Conservation (phyloP, 2,113 vertebrate species). For the Barbus barbus region DNA sequence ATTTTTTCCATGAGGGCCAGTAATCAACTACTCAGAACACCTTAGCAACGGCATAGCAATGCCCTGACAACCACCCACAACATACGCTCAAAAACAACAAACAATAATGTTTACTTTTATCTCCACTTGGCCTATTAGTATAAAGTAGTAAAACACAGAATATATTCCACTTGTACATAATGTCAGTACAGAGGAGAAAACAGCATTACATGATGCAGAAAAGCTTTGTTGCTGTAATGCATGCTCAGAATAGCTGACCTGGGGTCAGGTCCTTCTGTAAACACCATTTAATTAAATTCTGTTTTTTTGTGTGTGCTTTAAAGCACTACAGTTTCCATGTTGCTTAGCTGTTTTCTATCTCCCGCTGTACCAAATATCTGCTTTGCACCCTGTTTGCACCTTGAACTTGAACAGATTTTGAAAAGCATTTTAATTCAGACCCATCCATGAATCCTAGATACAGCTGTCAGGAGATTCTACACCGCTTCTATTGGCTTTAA, state of each 20-base stretch:
- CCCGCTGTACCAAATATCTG: neutral
- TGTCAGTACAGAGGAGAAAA: neutral
- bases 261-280: constrained; percentile 13
- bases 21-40: too few species aligned
- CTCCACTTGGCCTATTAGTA: neutral
- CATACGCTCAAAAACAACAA: too few species aligned
- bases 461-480: neutral
- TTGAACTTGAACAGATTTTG: neutral
- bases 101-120: too few species aligned
- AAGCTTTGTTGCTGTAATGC: constrained; percentile 4
- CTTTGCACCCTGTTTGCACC: neutral
- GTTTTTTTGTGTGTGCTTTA: neutral
- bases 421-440: neutral
- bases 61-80: too few species aligned
- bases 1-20: too few species aligned
- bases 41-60: too few species aligned
- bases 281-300: neutral
- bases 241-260: neutral
- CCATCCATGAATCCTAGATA: neutral
- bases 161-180: neutral
- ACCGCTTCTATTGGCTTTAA: neutral
- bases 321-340: neutral
- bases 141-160: neutral
- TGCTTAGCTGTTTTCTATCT: neutral
- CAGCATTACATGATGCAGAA: neutral